phyloP scores from a whole-genome alignment of 2,113 vertebrate species.

The Gopherus evgoodei region DNA sequence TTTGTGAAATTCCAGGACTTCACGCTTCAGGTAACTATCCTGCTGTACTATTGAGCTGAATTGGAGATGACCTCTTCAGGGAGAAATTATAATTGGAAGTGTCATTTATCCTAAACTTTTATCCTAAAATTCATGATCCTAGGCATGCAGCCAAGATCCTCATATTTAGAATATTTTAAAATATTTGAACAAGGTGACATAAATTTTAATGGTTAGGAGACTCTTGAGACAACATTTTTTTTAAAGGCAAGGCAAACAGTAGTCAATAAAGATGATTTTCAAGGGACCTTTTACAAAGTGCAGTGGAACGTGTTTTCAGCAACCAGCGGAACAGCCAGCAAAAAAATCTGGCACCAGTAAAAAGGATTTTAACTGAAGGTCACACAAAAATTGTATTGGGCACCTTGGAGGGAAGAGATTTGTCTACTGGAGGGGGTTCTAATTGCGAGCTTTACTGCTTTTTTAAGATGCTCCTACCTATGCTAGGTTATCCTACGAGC shows the following conservation, averaged over 20 bases:
- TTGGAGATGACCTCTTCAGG: slow-evolving; percentile 67
- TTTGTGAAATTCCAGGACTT: slow-evolving; percentile 51
- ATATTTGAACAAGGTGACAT: slow-evolving; percentile 62
- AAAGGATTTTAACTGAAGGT: background rate
- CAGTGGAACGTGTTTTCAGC: background rate
- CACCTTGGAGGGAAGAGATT: background rate
- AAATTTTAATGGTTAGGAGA: slow-evolving; percentile 64
- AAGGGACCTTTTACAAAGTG: background rate
- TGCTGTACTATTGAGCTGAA: slow-evolving; percentile 39
- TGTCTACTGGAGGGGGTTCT: background rate
- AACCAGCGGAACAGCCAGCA: background rate
- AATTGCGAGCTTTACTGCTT: background rate
- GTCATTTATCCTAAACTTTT: slow-evolving; percentile 75
- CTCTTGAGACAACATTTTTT: slow-evolving; percentile 57
- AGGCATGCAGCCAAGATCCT: slow-evolving; percentile 66
- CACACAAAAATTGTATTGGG: background rate
- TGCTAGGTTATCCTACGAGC: no score
- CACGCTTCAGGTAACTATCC: background rate
- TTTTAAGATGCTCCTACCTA: background rate
- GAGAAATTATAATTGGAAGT: slow-evolving; percentile 76
- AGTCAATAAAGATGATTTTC: slow-evolving; percentile 17
- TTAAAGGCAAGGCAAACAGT: slow-evolving; percentile 17
- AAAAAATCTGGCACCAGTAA: background rate
- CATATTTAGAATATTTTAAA: slow-evolving; percentile 69
- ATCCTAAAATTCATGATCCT: slow-evolving; percentile 65